Evolutionary conservation across 2,888 invertebrate genomes (phyloP).

Genomic region (Branchellion lobata): DNA sequence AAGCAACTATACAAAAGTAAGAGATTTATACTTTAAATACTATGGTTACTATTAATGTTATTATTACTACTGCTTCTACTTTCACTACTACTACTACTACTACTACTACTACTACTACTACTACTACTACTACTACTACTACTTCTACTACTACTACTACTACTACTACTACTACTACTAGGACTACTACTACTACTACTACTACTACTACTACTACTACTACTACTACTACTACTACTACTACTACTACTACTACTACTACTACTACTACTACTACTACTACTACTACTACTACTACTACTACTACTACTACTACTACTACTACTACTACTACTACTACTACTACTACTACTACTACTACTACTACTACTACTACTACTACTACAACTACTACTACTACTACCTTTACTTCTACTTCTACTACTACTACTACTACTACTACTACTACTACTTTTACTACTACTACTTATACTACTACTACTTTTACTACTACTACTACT

Average conservation of each 20-base stretch:
- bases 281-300: conserved; percentile 39
- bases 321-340: conserved; percentile 36
- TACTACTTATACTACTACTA: too few species aligned
- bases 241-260: conserved; percentile 29
- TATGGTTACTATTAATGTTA: too few species aligned
- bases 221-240: conserved; percentile 26
- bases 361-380: conserved; percentile 25
- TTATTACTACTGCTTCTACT: conserved; percentile 16
- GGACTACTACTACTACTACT: conserved; percentile 17
- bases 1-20: too few species aligned
- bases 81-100: conserved; percentile 40
- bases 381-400: conserved; percentile 20
- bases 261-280: conserved; percentile 31
- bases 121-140: conserved; percentile 42
- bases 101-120: conserved; percentile 42
- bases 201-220: conserved; percentile 19
- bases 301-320: conserved; percentile 38
- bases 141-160: conserved; percentile 36
- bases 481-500: not conserved
- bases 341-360: conserved; percentile 11
- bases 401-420: not conserved
- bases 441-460: too few species aligned
- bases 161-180: conserved; percentile 41
- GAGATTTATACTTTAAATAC: too few species aligned
- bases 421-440: conserved; percentile 45